phyloP scores from a whole-genome alignment of 1,140 invertebrate species.

The Palaemon carinicauda region DNA sequence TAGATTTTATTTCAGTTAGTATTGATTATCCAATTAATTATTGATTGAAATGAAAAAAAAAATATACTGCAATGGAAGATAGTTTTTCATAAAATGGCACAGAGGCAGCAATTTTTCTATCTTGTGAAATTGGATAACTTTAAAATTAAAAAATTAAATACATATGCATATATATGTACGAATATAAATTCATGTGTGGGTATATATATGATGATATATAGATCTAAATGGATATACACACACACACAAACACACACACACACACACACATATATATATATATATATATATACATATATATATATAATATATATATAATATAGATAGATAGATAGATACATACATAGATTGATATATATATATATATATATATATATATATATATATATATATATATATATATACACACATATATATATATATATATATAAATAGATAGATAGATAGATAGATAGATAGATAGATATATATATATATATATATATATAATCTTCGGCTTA shows the following conservation, averaged over 20 bases:
- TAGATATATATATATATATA: not conserved
- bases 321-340: not conserved
- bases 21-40: too few relatives aligned
- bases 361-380: not conserved
- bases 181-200: too few relatives aligned
- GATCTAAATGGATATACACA: not conserved
- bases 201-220: not conserved
- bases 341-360: conserved; percentile 2
- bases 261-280: conserved; percentile 20
- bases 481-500: too few relatives aligned
- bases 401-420: not conserved
- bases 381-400: not conserved
- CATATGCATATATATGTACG: too few relatives aligned
- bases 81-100: too few relatives aligned
- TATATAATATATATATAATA: conserved; percentile 35
- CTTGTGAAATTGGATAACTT: too few relatives aligned
- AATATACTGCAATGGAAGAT: too few relatives aligned
- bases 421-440: not conserved
- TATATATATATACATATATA: conserved; percentile 32
- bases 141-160: too few relatives aligned
- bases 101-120: too few relatives aligned
- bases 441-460: not conserved
- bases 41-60: too few relatives aligned
- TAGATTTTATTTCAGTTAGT: too few relatives aligned
- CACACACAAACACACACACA: not conserved